phyloP scores from a whole-genome alignment of 2,797 vertebrate species.

The Darevskia mixta region DNA sequence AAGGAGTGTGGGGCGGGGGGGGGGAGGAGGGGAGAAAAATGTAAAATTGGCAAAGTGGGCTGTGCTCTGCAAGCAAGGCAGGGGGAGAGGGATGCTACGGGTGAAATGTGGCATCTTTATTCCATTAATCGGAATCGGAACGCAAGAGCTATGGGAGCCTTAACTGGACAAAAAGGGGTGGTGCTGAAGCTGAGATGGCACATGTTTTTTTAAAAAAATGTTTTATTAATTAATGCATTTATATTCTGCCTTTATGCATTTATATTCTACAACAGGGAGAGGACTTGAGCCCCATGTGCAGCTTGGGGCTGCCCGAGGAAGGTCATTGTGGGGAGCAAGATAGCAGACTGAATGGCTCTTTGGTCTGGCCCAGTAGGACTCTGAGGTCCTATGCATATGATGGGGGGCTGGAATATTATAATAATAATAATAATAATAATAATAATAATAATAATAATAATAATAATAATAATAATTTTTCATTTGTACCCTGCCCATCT shows the following conservation, averaged over 20 bases:
- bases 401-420: background rate
- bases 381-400: background rate
- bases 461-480: no score
- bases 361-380: background rate
- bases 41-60: slow-evolving; percentile 25
- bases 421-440: no score
- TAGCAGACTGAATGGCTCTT: no score
- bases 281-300: background rate
- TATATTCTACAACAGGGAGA: no score
- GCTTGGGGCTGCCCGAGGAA: background rate
- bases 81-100: background rate
- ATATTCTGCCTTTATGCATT: no score
- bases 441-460: no score
- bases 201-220: no score
- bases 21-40: background rate
- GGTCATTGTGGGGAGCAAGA: background rate
- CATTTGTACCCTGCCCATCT: no score
- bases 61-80: background rate
- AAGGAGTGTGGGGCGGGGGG: background rate
- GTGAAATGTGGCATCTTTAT: background rate
- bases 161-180: background rate
- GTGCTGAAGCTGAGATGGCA: no score
- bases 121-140: background rate
- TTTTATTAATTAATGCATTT: no score
- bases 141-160: background rate